These are phyloP conservation scores for Microctenopoma stevenorrisi DNA, from an alignment of 2,797 vertebrate genomes.

Conservation along the genomic window DNA sequence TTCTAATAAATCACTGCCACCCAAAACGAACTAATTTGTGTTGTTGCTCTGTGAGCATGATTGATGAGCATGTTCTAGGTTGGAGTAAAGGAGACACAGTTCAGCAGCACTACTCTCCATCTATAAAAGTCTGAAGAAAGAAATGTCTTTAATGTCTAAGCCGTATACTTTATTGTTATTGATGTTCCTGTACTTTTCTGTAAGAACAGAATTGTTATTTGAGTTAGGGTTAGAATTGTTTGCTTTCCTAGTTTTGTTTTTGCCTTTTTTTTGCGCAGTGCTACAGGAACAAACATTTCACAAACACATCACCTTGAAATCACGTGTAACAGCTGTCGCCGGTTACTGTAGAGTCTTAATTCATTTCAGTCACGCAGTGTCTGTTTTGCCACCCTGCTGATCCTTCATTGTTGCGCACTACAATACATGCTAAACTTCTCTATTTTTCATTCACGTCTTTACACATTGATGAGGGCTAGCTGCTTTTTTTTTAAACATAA, in stretches of 20 bases:
- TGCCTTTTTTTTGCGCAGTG: slow-evolving; percentile 17
- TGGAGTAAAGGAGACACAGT: slow-evolving; percentile 71
- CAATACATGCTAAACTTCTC: slow-evolving; percentile 60
- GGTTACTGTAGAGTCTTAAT: slow-evolving; percentile 40
- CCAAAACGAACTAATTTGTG: slow-evolving; percentile 81
- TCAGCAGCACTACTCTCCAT: slow-evolving; percentile 63
- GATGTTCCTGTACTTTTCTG: slow-evolving; percentile 43
- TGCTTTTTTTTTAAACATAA: slow-evolving; percentile 62
- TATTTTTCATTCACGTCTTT: slow-evolving; percentile 55
- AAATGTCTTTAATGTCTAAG: slow-evolving; percentile 58
- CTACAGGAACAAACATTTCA: slow-evolving; percentile 52
- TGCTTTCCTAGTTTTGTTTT: slow-evolving; percentile 22
- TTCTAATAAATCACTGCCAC: slow-evolving; percentile 82
- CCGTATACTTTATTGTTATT: slow-evolving; percentile 65
- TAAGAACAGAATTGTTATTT: slow-evolving; percentile 31
- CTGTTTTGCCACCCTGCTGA: slow-evolving; percentile 45
- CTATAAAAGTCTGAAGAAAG: slow-evolving; percentile 47
- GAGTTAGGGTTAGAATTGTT: slow-evolving; percentile 6
- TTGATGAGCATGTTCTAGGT: slow-evolving; percentile 74
- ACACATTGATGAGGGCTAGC: slow-evolving; percentile 64
- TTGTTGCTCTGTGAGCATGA: slow-evolving; percentile 78
- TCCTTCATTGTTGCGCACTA: slow-evolving; percentile 61
- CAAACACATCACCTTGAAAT: slow-evolving; percentile 45
- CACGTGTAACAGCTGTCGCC: slow-evolving; percentile 48
- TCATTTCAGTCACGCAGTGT: slow-evolving; percentile 54